A percentile compares a stretch with the other conserved stretches of the same genome.
Conservation (phyloP, 2,113 vertebrate genomes). For the Paralichthys olivaceus region DNA sequence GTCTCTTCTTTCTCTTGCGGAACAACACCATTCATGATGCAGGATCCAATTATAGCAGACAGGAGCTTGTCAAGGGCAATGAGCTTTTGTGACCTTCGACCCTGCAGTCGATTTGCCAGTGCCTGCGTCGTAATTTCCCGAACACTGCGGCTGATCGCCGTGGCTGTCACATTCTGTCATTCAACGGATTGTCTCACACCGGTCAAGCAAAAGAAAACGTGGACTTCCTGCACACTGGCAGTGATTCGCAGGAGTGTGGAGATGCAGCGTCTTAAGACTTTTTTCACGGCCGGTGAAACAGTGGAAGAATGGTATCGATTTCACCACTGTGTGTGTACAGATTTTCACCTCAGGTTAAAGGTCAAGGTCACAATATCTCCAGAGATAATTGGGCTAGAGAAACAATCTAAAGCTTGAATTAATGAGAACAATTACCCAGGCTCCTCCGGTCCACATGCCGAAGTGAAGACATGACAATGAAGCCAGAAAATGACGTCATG, state of each 20-base stretch:
- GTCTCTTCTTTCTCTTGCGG: slow-evolving; percentile 27
- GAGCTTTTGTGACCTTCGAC: slow-evolving; percentile 54
- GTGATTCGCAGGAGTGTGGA: not conserved
- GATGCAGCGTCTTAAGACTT: too few relatives aligned
- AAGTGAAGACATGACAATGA: too few relatives aligned
- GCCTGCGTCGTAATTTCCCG: slow-evolving; percentile 24
- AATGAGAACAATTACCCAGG: too few relatives aligned
- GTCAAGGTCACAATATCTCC: too few relatives aligned
- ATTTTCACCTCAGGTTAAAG: too few relatives aligned
- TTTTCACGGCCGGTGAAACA: too few relatives aligned
- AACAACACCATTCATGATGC: slow-evolving; percentile 54
- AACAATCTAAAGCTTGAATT: too few relatives aligned
- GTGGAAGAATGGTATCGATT: too few relatives aligned
- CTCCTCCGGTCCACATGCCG: too few relatives aligned
- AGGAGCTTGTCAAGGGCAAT: slow-evolving; percentile 57
- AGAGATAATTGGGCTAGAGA: too few relatives aligned
- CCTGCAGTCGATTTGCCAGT: slow-evolving; percentile 28
- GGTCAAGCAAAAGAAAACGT: not conserved
- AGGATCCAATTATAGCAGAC: slow-evolving; percentile 53
- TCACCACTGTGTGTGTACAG: too few relatives aligned
- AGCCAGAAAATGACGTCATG: too few relatives aligned
- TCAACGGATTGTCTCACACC: slow-evolving; percentile 1
- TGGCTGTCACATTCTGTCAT: not conserved
- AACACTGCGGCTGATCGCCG: slow-evolving; percentile 9
- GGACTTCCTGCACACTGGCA: not conserved